Evolutionary conservation across 2,888 invertebrate genomes (phyloP).

Genomic region (Dendrolimus pini): DNA sequence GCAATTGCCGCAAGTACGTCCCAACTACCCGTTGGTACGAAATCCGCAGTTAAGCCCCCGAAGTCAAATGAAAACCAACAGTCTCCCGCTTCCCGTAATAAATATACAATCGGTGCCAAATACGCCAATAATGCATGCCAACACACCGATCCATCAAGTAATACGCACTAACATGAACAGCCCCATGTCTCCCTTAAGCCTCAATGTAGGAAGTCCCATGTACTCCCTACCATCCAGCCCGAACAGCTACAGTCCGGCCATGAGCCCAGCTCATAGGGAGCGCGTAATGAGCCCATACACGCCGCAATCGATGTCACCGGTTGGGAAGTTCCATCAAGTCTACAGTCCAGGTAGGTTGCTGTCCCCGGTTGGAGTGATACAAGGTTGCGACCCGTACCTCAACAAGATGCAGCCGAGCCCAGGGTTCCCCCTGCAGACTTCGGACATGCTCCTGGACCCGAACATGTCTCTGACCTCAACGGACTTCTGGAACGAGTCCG

Average conservation of each 20-base stretch:
- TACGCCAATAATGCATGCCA: conserved; percentile 33
- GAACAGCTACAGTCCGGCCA: conserved; percentile 50
- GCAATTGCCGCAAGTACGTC: conserved; percentile 25
- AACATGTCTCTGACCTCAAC: conserved; percentile 37
- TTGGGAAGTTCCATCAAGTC: conserved; percentile 42
- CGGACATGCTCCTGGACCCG: conserved; percentile 46
- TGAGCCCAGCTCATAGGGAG: conserved; percentile 54
- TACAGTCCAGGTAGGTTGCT: conserved; percentile 47
- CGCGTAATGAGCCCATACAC: conserved; percentile 56
- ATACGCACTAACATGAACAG: conserved; percentile 27
- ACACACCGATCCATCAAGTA: conserved; percentile 23
- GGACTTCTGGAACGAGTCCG: conserved; percentile 58
- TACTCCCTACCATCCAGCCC: conserved; percentile 58
- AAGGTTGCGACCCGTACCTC: conserved; percentile 59
- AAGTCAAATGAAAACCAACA: conserved; percentile 23
- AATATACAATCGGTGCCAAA: conserved; percentile 42
- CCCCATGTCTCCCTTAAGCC: conserved; percentile 54
- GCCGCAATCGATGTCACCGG: conserved; percentile 56
- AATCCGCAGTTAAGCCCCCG: conserved; percentile 28
- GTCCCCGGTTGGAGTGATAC: conserved; percentile 44
- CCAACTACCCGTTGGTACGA: conserved; percentile 38
- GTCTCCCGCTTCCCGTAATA: conserved; percentile 46
- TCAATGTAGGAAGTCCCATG: conserved; percentile 53
- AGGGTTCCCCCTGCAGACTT: conserved; percentile 34
- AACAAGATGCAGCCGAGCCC: conserved; percentile 63